Evolutionary conservation across 2,797 vertebrate genomes (phyloP).

Genomic region (Philypnodon macrostomus): DNA sequence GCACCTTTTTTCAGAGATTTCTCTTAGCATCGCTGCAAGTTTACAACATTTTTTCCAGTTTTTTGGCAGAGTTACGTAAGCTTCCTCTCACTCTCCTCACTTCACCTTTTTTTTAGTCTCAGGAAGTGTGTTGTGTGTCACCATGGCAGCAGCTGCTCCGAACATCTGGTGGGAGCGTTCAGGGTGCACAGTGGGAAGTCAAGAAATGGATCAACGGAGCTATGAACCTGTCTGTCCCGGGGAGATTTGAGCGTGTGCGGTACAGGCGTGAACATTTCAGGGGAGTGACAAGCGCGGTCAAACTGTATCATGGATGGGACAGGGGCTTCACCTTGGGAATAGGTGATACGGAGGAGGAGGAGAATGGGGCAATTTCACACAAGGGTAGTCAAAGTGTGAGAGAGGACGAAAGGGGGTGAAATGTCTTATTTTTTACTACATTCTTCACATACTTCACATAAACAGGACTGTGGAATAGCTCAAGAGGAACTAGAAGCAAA

Average conservation of each 20-base stretch:
- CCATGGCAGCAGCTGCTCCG: conserved; percentile 61
- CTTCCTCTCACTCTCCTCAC: conserved; percentile 21
- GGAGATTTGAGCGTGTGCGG: conserved; percentile 33
- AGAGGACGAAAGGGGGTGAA: conserved; percentile 35
- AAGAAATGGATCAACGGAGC: conserved; percentile 46
- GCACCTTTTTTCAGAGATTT: conserved; percentile 22
- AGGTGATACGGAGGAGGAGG: conserved; percentile 24
- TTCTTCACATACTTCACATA: conserved; percentile 17
- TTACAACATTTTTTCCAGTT: conserved; percentile 32
- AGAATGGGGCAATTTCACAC: conserved; percentile 36
- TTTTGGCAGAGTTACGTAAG: conserved; percentile 30
- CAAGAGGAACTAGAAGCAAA: conserved; percentile 12
- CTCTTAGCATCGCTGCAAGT: conserved; percentile 30
- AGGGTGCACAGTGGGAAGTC: conserved; percentile 43
- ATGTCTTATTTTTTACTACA: conserved; percentile 23
- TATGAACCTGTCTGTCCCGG: conserved; percentile 45
- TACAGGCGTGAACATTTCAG: conserved; percentile 34
- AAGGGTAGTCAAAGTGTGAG: conserved; percentile 30
- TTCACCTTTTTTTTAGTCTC: conserved; percentile 14
- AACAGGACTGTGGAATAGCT: conserved; percentile 14
- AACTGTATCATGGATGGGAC: conserved; percentile 39
- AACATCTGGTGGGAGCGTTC: conserved; percentile 65
- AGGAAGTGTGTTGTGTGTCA: conserved; percentile 40
- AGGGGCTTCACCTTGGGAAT: conserved; percentile 50
- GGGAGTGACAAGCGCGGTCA: conserved; percentile 47